Conservation (phyloP, 2,797 vertebrate genomes). For the Pseudochirops cupreus region DNA sequence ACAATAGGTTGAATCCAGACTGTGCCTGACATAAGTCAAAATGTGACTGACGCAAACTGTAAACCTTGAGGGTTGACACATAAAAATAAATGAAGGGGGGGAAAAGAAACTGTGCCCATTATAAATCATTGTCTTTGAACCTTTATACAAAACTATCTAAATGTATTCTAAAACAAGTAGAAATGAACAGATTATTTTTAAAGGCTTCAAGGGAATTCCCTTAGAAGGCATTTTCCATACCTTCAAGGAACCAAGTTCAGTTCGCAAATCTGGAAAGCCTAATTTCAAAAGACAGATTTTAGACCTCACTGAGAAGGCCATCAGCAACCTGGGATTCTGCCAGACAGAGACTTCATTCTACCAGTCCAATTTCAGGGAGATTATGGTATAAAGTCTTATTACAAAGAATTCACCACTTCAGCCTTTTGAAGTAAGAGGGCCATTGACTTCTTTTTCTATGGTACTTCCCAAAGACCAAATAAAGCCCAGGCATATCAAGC, state of each 20-base stretch:
- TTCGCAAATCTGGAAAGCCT: neutral
- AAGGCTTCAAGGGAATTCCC: neutral
- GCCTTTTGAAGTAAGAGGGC: neutral
- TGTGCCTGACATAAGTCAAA: neutral
- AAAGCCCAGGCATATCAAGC: neutral
- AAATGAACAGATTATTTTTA: neutral
- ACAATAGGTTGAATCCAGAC: neutral
- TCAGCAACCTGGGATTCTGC: neutral
- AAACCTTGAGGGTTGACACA: neutral
- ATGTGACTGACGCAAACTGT: neutral
- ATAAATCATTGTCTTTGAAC: neutral
- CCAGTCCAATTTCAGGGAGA: neutral
- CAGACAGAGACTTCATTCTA: neutral
- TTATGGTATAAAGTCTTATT: neutral
- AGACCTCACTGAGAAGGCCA: neutral
- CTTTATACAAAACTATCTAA: neutral
- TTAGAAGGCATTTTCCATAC: neutral
- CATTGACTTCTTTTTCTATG: slow-evolving; percentile 26
- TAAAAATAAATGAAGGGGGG: neutral
- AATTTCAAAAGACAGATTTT: neutral
- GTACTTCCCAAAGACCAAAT: neutral
- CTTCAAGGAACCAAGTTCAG: neutral
- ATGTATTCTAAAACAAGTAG: neutral
- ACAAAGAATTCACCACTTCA: neutral
- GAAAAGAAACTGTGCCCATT: neutral